Evolutionary conservation across 2,888 invertebrate species (phyloP).

Genomic region (Labia minor): DNA sequence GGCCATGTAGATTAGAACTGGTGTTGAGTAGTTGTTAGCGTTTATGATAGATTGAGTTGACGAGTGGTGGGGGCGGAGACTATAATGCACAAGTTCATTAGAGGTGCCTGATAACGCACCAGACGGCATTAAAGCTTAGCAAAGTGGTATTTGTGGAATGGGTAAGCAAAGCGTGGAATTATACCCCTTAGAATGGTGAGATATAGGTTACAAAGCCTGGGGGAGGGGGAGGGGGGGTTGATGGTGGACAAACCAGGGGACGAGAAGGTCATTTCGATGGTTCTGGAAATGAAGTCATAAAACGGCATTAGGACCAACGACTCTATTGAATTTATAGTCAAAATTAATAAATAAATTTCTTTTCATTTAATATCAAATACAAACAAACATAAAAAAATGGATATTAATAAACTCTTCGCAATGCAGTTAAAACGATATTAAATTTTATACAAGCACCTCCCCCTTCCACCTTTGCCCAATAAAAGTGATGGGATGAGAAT

Average conservation of each 20-base stretch:
- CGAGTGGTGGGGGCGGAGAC: neutral
- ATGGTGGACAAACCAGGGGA: neutral
- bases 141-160: neutral
- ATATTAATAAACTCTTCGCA: too few species aligned
- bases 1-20: neutral
- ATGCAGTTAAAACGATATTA: too few species aligned
- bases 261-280: neutral
- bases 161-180: conserved; percentile 4
- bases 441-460: too few species aligned
- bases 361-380: too few species aligned
- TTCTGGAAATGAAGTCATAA: neutral
- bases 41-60: conserved; percentile 13
- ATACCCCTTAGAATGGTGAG: neutral
- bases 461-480: too few species aligned
- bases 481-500: too few species aligned
- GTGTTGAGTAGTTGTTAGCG: conserved; percentile 13
- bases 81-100: conserved; percentile 7
- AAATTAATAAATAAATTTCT: neutral
- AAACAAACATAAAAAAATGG: too few species aligned
- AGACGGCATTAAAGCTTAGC: neutral
- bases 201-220: neutral
- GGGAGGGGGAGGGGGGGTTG: neutral
- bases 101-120: conserved; percentile 4
- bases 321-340: conserved; percentile 7
- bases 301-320: neutral